Evolutionary conservation across 2,797 vertebrate species (phyloP).

Genomic region (Anniella stebbinsi): DNA sequence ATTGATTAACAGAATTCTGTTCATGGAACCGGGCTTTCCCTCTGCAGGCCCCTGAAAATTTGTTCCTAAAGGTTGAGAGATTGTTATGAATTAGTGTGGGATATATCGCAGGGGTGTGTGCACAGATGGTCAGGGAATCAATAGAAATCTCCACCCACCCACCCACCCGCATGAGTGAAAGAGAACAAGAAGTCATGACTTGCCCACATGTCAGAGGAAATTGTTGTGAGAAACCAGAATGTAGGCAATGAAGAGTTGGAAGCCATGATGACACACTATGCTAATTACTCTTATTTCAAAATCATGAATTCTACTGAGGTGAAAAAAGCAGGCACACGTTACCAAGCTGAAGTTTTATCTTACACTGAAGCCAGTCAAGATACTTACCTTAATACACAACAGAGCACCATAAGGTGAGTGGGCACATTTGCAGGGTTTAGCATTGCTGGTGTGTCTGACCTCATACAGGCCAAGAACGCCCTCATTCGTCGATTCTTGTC

Average conservation of each 20-base stretch:
- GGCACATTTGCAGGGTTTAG: conserved; percentile 92
- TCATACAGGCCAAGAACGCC: conserved; percentile 95
- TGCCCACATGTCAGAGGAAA: background rate
- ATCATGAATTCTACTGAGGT: background rate
- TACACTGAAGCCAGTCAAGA: background rate
- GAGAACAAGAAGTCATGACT: background rate
- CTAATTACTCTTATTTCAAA: background rate
- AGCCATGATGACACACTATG: background rate
- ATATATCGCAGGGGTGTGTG: background rate
- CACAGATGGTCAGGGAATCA: background rate
- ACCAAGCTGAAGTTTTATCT: accelerated
- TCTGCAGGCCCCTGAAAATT: background rate
- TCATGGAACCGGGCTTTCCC: background rate
- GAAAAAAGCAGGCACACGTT: background rate
- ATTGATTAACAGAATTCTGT: background rate
- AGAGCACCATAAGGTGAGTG: conserved; percentile 94
- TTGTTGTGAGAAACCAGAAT: background rate
- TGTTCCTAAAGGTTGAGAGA: background rate
- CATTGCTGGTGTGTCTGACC: conserved; percentile 96
- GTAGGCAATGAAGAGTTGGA: accelerated
- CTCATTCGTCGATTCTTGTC: conserved; percentile 97
- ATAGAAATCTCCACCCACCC: background rate
- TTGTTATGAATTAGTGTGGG: background rate
- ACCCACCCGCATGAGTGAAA: background rate
- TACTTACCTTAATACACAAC: conserved; percentile 93